These are phyloP conservation scores for Diaprepes abbreviatus DNA, from an alignment of 2,888 invertebrate genomes.

Conservation along the genomic window DNA sequence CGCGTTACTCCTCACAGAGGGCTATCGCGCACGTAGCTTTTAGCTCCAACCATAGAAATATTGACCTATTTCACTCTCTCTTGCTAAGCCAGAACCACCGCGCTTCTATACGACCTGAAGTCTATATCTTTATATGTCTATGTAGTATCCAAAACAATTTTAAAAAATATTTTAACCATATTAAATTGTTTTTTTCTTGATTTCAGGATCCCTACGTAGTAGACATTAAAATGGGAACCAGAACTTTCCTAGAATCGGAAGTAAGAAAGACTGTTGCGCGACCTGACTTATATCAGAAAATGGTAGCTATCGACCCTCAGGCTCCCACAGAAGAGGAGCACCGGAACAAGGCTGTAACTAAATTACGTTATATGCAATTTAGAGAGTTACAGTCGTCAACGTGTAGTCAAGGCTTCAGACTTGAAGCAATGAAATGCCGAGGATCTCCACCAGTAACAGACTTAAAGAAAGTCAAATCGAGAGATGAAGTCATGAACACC, in stretches of 20 bases:
- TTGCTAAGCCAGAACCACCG: too few species aligned
- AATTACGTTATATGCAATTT: conserved; percentile 97
- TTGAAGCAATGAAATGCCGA: conserved; percentile 93
- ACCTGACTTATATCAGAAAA: conserved; percentile 93
- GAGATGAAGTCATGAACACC: conserved; percentile 80
- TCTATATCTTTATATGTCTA: too few species aligned
- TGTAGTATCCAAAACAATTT: too few species aligned
- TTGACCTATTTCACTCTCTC: too few species aligned
- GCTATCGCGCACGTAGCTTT: too few species aligned
- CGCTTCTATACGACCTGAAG: too few species aligned
- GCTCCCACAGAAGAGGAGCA: conserved; percentile 91
- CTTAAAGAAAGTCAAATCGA: conserved; percentile 87
- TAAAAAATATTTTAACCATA: too few species aligned
- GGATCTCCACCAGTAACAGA: conserved; percentile 88
- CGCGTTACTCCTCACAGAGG: too few species aligned
- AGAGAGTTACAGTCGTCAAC: conserved; percentile 94
- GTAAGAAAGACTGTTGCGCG: conserved; percentile 89
- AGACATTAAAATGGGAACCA: conserved; percentile 97
- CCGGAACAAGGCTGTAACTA: conserved; percentile 87
- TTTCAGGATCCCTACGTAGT: conserved; percentile 89
- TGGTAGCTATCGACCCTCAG: conserved; percentile 90
- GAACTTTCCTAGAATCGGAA: conserved; percentile 96
- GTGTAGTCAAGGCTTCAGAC: conserved; percentile 92
- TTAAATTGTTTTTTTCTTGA: conserved; percentile 37
- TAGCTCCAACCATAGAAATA: too few species aligned